These are phyloP conservation scores for Myrmecophaga tridactyla DNA, from an alignment of 2,113 vertebrate genomes.

Conservation along the genomic window DNA sequence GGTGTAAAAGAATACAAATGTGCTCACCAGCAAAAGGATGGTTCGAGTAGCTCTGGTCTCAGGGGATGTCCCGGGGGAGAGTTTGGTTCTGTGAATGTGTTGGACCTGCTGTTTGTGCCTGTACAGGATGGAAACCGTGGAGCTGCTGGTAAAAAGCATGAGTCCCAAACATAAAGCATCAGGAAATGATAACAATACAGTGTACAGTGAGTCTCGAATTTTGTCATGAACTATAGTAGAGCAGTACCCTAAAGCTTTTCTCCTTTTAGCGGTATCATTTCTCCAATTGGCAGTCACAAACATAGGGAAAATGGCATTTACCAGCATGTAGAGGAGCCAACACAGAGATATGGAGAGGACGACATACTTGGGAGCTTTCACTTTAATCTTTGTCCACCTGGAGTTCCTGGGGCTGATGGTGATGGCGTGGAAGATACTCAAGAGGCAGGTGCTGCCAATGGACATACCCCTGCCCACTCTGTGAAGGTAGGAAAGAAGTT, in stretches of 20 bases:
- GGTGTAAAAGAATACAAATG: too few species aligned
- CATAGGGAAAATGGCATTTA: not conserved
- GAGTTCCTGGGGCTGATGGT: not conserved
- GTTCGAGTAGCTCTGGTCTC: not conserved
- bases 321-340: not conserved
- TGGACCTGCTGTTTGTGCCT: not conserved
- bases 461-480: not conserved
- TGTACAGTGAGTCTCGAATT: rapidly evolving
- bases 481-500: not conserved
- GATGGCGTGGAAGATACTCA: not conserved
- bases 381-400: not conserved
- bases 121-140: not conserved
- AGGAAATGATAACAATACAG: not conserved
- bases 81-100: not conserved
- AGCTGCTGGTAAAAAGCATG: not conserved
- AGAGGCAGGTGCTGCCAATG: not conserved
- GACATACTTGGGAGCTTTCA: not conserved
- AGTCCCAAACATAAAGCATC: not conserved
- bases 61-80: not conserved
- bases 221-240: rapidly evolving
- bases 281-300: rapidly evolving
- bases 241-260: not conserved
- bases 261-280: not conserved
- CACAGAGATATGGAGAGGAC: not conserved
- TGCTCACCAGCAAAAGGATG: not conserved